Evolutionary conservation across 1,140 invertebrate genomes (phyloP).

Genomic region (Stenopsyche tienmushanensis): DNA sequence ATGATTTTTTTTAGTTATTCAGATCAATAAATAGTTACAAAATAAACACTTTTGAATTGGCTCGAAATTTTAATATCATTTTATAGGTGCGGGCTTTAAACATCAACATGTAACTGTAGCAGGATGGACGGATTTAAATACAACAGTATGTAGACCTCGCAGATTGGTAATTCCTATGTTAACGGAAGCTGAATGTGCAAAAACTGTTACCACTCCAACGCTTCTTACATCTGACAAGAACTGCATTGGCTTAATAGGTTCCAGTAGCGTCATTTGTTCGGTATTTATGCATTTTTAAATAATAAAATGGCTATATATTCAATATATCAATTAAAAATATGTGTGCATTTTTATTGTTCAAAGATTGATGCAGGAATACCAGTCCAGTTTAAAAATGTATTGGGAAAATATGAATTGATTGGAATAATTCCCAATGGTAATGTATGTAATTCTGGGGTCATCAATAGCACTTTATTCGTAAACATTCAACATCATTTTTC

Average conservation of each 20-base stretch:
- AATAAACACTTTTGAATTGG: not conserved
- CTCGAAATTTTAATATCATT: not conserved
- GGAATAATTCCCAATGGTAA: conserved; percentile 54
- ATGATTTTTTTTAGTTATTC: not conserved
- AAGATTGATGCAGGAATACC: conserved; percentile 55
- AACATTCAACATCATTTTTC: conserved; percentile 58
- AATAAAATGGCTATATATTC: conserved; percentile 13
- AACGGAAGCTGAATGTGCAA: conserved; percentile 49
- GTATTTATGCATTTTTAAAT: conserved; percentile 44
- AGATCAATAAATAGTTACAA: not conserved
- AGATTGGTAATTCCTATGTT: conserved; percentile 57
- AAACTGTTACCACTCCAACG: conserved; percentile 44
- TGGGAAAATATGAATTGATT: conserved; percentile 53
- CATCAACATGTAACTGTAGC: conserved; percentile 58
- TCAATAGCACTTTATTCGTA: conserved; percentile 62
- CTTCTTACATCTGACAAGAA: conserved; percentile 54
- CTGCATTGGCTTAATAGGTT: conserved; percentile 55
- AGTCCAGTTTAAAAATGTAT: conserved; percentile 51
- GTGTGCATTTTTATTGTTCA: conserved; percentile 31
- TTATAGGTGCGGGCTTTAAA: too few relatives aligned
- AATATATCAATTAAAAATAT: not conserved
- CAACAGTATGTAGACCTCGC: conserved; percentile 49
- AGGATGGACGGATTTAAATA: conserved; percentile 55
- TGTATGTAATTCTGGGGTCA: conserved; percentile 48
- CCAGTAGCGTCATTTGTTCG: conserved; percentile 50